Percentiles rank a stretch among this genome's conserved stretches.
Conservation (phyloP, 2,797 vertebrate species). For the Hoplostethus mediterraneus region DNA sequence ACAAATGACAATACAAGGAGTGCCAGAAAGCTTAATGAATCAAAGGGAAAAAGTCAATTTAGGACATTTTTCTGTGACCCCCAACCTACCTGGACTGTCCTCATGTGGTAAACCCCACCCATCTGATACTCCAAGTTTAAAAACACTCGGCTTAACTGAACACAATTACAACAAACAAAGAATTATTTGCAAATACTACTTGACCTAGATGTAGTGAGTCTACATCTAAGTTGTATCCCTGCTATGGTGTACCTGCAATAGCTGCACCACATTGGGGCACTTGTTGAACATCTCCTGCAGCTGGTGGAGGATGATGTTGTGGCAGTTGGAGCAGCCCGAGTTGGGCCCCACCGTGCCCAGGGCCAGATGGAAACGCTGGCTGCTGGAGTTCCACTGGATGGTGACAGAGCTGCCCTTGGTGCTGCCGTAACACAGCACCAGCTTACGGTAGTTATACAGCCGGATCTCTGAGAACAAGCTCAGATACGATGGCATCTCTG, state of each 20-base stretch:
- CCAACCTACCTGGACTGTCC: too few species aligned
- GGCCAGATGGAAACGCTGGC: constrained; percentile 95
- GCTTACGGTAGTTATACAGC: constrained; percentile 97
- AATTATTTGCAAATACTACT: not conserved
- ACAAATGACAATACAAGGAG: not conserved
- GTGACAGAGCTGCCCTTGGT: constrained; percentile 99
- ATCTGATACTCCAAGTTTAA: too few species aligned
- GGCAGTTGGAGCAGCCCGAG: constrained; percentile 99
- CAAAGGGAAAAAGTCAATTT: not conserved
- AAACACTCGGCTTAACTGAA: too few species aligned
- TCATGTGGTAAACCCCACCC: too few species aligned
- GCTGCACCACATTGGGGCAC: constrained; percentile 95
- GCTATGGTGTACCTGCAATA: constrained; percentile 90
- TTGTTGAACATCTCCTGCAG: constrained; percentile 99
- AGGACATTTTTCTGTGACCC: not conserved
- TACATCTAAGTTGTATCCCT: not conserved
- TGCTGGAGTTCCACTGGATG: constrained; percentile 96
- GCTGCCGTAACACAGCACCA: constrained; percentile 96
- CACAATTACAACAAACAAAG: not conserved
- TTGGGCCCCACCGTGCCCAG: constrained; percentile 98
- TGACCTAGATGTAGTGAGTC: not conserved
- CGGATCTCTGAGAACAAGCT: constrained; percentile 97
- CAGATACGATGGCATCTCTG: constrained; percentile 96
- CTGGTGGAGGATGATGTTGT: constrained; percentile 99
- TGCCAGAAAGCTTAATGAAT: not conserved